Base-by-base conservation (phyloP, 2,888 invertebrate species). In the Exocentrus adspersus region DNA sequence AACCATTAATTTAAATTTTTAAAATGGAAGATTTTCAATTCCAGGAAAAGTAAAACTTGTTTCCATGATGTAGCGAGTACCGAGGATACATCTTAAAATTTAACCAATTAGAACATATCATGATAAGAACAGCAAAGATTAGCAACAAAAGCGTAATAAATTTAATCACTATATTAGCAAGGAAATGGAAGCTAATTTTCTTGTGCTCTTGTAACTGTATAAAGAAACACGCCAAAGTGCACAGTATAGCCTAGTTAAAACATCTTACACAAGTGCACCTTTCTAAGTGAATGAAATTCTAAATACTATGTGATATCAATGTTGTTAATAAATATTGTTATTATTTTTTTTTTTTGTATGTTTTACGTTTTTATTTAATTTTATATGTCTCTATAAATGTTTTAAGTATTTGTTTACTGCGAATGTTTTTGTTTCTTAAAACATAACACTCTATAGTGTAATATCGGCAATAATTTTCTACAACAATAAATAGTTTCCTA, bases 231-330 rank as follows among this genome's bases (percentile, higher is more conserved):
- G 60, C 58, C 57, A 59, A 63, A 20, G 60, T 68, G 67, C 70
- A 70, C 68, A 24, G 58, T 54, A 46, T 64, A 10, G n/a, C 17
- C 24, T 43, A 2, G n/a, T 41, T 21, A 21, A 24, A 41, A 12
- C 19, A 41, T 53, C 32, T 73, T 71, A 78, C 80, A 80, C 79
- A 80, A 81, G 81, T 81, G 81, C 81, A 81, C 80, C 79, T 80
- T 80, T 76, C 74, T 70, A 75, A 77, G 73, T 75, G 73, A 76
- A 77, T 72, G 65, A 79, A 75, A 81, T 81, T 81, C 80, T 81
- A 81, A 81, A 81, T 69, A 74, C 75, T 79, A 79, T 81, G 81
- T 81, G 81, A 81, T 81, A 81, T 78, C 78, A 64, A 56, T 19
- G 20, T 52, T 58, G 58, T 59, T 63, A 48, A 50, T 46, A 53